A percentile compares a stretch with the other conserved stretches of the same genome.
phyloP scores from a whole-genome alignment of 2,888 invertebrate genomes.

The Phyto melanocephala region DNA sequence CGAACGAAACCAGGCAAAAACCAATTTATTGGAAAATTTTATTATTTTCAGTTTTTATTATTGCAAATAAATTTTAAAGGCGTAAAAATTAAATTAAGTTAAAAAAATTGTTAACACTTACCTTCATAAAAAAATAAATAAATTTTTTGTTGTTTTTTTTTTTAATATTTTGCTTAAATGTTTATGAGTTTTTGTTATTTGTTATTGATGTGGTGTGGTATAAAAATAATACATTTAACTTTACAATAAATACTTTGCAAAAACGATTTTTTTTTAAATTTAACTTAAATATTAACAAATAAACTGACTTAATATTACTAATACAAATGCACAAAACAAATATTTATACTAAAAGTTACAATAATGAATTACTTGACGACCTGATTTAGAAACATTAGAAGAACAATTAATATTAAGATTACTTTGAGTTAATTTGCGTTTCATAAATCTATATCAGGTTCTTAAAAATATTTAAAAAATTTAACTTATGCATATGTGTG shows the following conservation, averaged over 20 bases:
- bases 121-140: too few relatives aligned
- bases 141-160: too few relatives aligned
- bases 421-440: too few relatives aligned
- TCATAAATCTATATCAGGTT: too few relatives aligned
- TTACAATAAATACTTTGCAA: conserved; percentile 60
- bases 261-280: conserved; percentile 1
- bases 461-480: too few relatives aligned
- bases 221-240: conserved; percentile 60
- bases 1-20: not conserved
- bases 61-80: not conserved
- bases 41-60: not conserved
- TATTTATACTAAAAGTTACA: too few relatives aligned
- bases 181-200: conserved; percentile 30
- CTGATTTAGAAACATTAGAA: too few relatives aligned
- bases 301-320: conserved; percentile 31
- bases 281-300: conserved; percentile 41
- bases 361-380: too few relatives aligned
- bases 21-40: too few relatives aligned
- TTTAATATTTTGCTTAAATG: not conserved
- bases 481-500: too few relatives aligned
- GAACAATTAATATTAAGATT: too few relatives aligned
- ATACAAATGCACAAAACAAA: conserved; percentile 34
- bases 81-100: conserved; percentile 15
- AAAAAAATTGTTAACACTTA: conserved; percentile 21
- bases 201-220: conserved; percentile 11